Evolutionary conservation across 2,113 vertebrate genomes (phyloP), one percentile per base, ranked within the genome.

Genomic region (Ageneiosus marmoratus): DNA sequence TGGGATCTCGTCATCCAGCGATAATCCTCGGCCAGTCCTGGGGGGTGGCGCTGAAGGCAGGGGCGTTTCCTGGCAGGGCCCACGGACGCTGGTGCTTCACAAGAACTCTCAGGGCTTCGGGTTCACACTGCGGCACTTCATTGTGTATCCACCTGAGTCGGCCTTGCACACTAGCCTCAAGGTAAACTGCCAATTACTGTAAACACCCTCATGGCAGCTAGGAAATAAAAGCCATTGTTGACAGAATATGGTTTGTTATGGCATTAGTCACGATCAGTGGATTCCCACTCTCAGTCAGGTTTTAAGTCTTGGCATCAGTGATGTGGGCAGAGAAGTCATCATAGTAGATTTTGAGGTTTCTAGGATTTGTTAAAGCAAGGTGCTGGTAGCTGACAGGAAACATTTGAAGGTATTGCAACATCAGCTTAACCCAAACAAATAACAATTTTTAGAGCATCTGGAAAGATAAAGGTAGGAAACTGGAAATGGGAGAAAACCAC

Each of bases 71-170:
- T 97, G 96, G 96, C 94, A 94, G 87, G 96, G 96, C 7, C 96
- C 96, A 3, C 94, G 90, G 88, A 96, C 97, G 0, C 91, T 99
- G 92, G 89, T 96, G 86, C 95, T 99, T 84, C 96, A 83, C 75
- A 99, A 99, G 89, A 97, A 94, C 89, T 90, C 91, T 3, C 96
- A 97, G 93, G 97, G 97, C 1, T 99, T 99, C 0, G 98, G 97
- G 65, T 99, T 99, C 93, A 99, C 97, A 5, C 91, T 99, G 5
- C 97, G 98, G 8, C 98, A 99, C 91, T 99, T 99, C 94, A 99
- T 99, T 16, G 97, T 99, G 73, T 99, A 99, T 93, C 98, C 98
- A 0, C 98, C 98, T 0, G 97, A 98, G 89, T 98, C 98, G 0
- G 94, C 96, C 0, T 91, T 98, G 88, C 96, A 95, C 90, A 91